These are phyloP conservation scores for Aplocera efformata DNA, from an alignment of 2,888 invertebrate genomes.

Conservation along the genomic window DNA sequence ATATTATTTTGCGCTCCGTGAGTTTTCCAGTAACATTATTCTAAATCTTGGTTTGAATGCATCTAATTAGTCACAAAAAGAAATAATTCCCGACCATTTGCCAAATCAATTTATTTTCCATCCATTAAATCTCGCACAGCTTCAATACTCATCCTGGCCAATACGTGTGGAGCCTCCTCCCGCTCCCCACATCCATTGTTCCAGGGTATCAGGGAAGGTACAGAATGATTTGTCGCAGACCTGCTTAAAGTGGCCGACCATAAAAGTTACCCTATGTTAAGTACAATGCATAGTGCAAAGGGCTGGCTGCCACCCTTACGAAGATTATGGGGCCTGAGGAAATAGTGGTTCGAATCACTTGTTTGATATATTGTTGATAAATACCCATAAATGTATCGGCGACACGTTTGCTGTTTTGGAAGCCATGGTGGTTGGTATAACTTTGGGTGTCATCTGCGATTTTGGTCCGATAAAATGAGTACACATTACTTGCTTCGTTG, in stretches of 20 bases:
- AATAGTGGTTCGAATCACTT: constrained; percentile 59
- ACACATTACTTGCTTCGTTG: too few species aligned
- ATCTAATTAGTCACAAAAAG: constrained; percentile 39
- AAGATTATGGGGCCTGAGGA: constrained; percentile 50
- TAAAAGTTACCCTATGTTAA: constrained; percentile 73
- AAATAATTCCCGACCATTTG: constrained; percentile 49
- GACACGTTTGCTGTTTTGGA: constrained; percentile 16
- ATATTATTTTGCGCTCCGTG: too few species aligned
- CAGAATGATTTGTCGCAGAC: constrained; percentile 48
- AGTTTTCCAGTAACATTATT: neutral
- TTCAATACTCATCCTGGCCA: constrained; percentile 58
- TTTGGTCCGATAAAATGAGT: too few species aligned
- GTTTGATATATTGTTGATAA: constrained; percentile 45
- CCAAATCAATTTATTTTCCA: constrained; percentile 75
- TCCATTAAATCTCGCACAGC: constrained; percentile 73
- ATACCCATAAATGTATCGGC: constrained; percentile 29
- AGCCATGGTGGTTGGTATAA: too few species aligned
- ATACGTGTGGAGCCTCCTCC: constrained; percentile 32
- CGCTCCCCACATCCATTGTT: constrained; percentile 33
- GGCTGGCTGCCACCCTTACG: constrained; percentile 63
- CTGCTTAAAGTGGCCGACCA: constrained; percentile 49
- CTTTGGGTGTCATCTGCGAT: too few species aligned
- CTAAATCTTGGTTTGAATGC: constrained; percentile 6
- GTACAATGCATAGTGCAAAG: constrained; percentile 69
- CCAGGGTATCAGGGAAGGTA: constrained; percentile 25